Evolutionary conservation across 1,140 invertebrate genomes (phyloP), one percentile per base, ranked within the genome.

Genomic region (Dufourea novaeangliae): DNA sequence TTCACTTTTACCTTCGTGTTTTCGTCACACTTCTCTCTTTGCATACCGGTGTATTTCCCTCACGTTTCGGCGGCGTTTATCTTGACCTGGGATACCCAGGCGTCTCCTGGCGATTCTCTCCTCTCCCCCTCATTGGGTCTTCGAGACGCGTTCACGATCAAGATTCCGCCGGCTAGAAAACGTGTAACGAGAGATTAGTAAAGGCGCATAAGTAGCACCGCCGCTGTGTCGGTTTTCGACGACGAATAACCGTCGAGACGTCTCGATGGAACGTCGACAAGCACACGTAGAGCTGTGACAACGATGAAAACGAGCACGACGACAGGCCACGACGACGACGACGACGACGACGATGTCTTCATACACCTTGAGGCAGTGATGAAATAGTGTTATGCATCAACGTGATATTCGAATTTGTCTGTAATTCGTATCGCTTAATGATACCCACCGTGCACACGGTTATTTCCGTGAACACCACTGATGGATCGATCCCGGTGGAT

Each of bases 341-440:
- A 25, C 61, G 34, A 41, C 34, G 46, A 69, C n/a, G 62, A 44
- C 74, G 69, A 86, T n/a, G 78, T 86, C 85, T 87, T 85, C 86
- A 87, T 90, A 85, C 57, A 84, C 54, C 71, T 34, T 62, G 44
- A 46, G 73, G 72, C 87, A 84, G 84, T 89, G 89, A 90, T 88
- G 80, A 83, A 88, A 83, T 79, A 84, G 71, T 61, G 86, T 86
- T 83, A 89, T 87, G 87, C 84, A 88, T 90, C 89, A 89, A 88
- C 83, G 70, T 87, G 87, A 87, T 89, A 88, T 88, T 86, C 82
- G 84, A 89, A 89, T 88, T 90, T 89, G 88, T 90, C 86, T n/a
- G 89, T 80, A 88, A 90, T 90, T 89, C 86, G 87, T 88, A 89
- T 87, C 79, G 82, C 83, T 82, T 87, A 88, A 88, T 82, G 80